Conservation (phyloP, 2,888 invertebrate genomes). For the Prostheceraeus crozeri region DNA sequence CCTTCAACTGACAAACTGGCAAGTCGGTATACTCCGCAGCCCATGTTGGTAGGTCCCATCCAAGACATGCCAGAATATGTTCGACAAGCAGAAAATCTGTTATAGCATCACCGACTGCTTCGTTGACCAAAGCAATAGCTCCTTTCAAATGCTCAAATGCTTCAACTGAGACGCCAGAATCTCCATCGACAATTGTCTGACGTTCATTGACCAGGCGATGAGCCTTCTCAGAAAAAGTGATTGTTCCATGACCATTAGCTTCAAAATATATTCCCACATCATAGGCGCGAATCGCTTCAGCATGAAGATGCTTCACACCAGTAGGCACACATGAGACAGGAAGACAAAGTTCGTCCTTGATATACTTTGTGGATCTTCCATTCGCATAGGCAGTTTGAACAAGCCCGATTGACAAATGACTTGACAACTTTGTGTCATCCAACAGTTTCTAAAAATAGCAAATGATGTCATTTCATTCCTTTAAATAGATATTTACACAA, state of each 20-base stretch:
- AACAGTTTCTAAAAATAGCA: too few relatives aligned
- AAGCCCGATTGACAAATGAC: slow-evolving; percentile 64
- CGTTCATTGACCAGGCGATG: too few relatives aligned
- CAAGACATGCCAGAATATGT: slow-evolving; percentile 66
- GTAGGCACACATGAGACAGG: slow-evolving; percentile 84
- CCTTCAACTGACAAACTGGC: slow-evolving; percentile 73
- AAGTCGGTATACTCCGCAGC: slow-evolving; percentile 71
- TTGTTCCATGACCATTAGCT: slow-evolving; percentile 96
- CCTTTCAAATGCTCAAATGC: neutral
- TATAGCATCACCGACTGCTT: slow-evolving; percentile 77
- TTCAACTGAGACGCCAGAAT: neutral
- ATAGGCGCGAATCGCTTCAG: too few relatives aligned
- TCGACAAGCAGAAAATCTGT: slow-evolving; percentile 91
- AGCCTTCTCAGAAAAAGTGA: slow-evolving; percentile 43
- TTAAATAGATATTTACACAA: too few relatives aligned
- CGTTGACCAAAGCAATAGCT: slow-evolving; percentile 24
- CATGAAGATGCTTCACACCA: slow-evolving; percentile 90
- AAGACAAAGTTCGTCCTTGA: slow-evolving; percentile 64
- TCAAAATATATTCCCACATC: too few relatives aligned
- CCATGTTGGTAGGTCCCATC: slow-evolving; percentile 75
- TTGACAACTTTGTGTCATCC: too few relatives aligned
- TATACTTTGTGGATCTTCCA: slow-evolving; percentile 86
- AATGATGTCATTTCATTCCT: too few relatives aligned
- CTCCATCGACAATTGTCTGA: too few relatives aligned
- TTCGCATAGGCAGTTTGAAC: slow-evolving; percentile 98